Percentiles rank a stretch among this genome's conserved stretches.
Evolutionary conservation across 1,140 invertebrate genomes (phyloP).

Genomic region (Hydropsyche tenuis): DNA sequence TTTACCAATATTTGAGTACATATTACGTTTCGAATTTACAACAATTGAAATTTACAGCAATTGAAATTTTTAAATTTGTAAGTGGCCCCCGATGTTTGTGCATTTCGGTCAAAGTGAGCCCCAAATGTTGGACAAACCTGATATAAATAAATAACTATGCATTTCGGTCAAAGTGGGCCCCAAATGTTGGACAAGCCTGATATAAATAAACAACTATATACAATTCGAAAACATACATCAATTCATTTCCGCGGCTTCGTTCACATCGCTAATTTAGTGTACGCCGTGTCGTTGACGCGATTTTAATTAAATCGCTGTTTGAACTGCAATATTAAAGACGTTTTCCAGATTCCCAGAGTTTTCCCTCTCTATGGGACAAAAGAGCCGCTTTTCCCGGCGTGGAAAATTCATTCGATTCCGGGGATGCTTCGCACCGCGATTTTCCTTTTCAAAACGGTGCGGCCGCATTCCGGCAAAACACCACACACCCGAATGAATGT

Average conservation of each 20-base stretch:
- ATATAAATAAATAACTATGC: too few species aligned
- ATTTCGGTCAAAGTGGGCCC: too few species aligned
- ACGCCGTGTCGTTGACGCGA: conserved; percentile 34
- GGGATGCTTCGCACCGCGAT: neutral
- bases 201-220: too few species aligned
- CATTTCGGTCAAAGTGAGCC: too few species aligned
- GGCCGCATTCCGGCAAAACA: neutral
- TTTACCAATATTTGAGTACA: too few species aligned
- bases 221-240: neutral
- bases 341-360: conserved; percentile 32
- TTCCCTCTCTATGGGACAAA: conserved; percentile 9
- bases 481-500: conserved; percentile 28
- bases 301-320: conserved; percentile 50
- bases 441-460: neutral
- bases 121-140: too few species aligned
- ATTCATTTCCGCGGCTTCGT: neutral
- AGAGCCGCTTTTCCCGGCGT: neutral
- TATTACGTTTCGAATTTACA: too few species aligned
- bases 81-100: too few species aligned
- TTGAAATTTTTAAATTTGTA: too few species aligned
- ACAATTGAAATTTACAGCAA: too few species aligned
- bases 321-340: conserved; percentile 47
- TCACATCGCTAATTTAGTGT: conserved; percentile 42
- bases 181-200: too few species aligned
- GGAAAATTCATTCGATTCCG: conserved; percentile 24